Conservation (phyloP, 2,113 vertebrate species). For the Delphinapterus leucas region DNA sequence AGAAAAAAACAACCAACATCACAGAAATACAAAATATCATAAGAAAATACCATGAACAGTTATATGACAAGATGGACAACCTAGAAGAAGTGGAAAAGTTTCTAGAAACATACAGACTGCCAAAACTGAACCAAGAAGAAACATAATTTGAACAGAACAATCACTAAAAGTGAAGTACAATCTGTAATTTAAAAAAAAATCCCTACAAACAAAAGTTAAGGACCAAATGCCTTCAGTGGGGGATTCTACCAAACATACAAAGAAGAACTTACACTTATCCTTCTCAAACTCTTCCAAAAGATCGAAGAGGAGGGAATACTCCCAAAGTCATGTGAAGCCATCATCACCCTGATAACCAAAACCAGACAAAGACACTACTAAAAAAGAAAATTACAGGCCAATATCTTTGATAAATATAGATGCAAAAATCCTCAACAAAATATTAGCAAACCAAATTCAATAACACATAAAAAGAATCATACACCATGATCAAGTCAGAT, state of each 20-base stretch:
- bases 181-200: neutral
- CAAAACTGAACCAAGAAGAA: neutral
- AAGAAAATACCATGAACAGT: neutral
- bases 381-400: neutral
- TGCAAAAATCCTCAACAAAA: neutral
- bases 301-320: neutral
- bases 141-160: neutral
- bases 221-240: too few relatives aligned
- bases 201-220: neutral
- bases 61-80: neutral
- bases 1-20: rapidly evolving
- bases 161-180: neutral
- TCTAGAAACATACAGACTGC: neutral
- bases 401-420: neutral
- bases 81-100: neutral
- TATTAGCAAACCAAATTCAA: neutral
- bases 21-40: neutral
- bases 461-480: neutral
- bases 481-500: neutral
- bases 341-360: neutral
- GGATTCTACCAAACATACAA: neutral
- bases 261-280: neutral
- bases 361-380: neutral
- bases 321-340: neutral
- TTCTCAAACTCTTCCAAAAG: neutral